These are phyloP conservation scores for Drosophila biarmipes DNA, from an alignment of 1,140 invertebrate species.

Conservation along the genomic window DNA sequence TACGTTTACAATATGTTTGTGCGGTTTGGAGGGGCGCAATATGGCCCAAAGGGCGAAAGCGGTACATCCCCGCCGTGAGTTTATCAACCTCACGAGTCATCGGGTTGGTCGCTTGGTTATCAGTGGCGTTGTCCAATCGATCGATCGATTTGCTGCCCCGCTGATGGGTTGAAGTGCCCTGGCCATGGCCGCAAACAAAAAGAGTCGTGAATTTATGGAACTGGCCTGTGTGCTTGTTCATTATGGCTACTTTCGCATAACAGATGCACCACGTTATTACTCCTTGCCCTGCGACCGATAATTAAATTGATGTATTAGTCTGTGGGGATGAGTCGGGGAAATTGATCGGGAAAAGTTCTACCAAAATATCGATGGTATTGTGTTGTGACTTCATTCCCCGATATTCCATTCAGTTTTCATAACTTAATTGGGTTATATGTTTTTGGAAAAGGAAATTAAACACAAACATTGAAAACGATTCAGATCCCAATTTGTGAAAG, in stretches of 20 bases:
- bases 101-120: constrained; percentile 42
- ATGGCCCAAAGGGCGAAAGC: constrained; percentile 6
- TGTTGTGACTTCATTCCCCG: background rate
- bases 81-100: constrained; percentile 69
- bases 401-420: background rate
- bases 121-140: constrained; percentile 64
- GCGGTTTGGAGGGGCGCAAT: background rate
- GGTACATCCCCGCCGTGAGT: constrained; percentile 28
- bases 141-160: constrained; percentile 74
- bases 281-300: constrained; percentile 49
- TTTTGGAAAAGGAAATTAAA: background rate
- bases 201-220: constrained; percentile 24
- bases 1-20: constrained; percentile 61
- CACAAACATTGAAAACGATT: background rate
- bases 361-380: constrained; percentile 9
- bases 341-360: background rate
- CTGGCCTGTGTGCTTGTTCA: constrained; percentile 15
- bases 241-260: constrained; percentile 47
- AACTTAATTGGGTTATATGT: background rate
- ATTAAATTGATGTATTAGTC: constrained; percentile 78
- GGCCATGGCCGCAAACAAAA: constrained; percentile 39
- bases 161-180: constrained; percentile 65
- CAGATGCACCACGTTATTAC: constrained; percentile 25
- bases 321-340: constrained; percentile 9
- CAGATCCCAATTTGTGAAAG: too few relatives aligned